Conservation (phyloP, 2,797 vertebrate species). For the Sternotherus odoratus region DNA sequence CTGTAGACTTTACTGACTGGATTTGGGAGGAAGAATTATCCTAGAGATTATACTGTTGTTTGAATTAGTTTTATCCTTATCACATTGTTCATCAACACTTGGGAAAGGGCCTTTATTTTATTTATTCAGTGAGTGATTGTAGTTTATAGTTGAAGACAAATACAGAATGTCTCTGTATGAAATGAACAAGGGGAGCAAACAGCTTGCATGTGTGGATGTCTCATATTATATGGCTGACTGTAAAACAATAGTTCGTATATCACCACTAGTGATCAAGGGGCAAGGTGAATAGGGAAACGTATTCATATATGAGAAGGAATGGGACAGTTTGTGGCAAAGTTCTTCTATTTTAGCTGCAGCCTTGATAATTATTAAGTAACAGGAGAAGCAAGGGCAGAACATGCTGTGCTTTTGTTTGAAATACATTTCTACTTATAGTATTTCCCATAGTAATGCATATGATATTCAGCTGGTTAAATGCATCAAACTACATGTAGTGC, state of each 20-base stretch:
- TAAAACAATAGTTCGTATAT: conserved; percentile 33
- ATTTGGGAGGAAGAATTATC: background rate
- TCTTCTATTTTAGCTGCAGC: conserved; percentile 7
- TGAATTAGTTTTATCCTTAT: conserved; percentile 50
- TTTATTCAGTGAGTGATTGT: conserved; percentile 54
- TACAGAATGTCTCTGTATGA: conserved; percentile 18
- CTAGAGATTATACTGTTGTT: conserved; percentile 27
- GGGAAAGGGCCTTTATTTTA: conserved; percentile 41
- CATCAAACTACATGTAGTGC: conserved; percentile 28
- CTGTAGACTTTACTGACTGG: conserved; percentile 14
- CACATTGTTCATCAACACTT: conserved; percentile 29
- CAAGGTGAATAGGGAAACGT: conserved; percentile 17
- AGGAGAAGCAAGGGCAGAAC: conserved; percentile 50
- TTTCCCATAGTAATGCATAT: conserved; percentile 55
- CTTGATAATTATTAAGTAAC: conserved; percentile 61
- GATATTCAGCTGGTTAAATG: conserved; percentile 54
- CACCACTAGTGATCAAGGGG: background rate
- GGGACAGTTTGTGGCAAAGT: background rate
- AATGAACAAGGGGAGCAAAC: conserved; percentile 14
- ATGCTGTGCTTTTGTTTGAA: conserved; percentile 50
- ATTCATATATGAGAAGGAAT: background rate
- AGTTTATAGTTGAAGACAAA: conserved; percentile 1
- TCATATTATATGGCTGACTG: background rate
- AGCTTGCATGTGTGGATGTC: background rate
- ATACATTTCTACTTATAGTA: conserved; percentile 19